Base-by-base conservation (phyloP, 2,113 vertebrate genomes). In the Plecturocebus donacophilus region DNA sequence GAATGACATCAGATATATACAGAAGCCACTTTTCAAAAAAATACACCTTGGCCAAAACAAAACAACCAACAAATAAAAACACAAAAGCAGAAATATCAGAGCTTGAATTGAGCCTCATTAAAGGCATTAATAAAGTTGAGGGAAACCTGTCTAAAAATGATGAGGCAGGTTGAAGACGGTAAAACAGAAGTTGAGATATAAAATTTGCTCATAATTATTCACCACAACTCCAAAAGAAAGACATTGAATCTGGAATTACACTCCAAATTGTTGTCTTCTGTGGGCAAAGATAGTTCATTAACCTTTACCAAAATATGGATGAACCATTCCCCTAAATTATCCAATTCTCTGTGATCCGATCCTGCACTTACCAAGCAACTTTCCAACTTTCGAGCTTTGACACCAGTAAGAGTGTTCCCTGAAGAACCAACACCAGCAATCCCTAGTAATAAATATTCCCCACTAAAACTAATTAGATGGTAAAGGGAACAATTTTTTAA, bases 321-420 rank as follows among this genome's bases (percentile, higher is more conserved):
- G 21, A 92, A 75, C 40, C 23, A 32, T 16, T 84, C 13, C 4
- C 47, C 58, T 87, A 71, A 92, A 87, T 86, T 68, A 88, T 19
- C n/a, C 40, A 47, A 2, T n/a, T 85, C 27, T 25, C 25, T 79
- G 8, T 40, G 14, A 90, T 49, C 25, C 90, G 56, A 95, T 84
- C 79, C 42, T 47, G 10, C 1, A 42, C 10, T 8, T 25, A 93
- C 21, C 27, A 76, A 76, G 47, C 14, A 89, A 90, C 6, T 89
- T 92, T 71, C 75, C 84, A 83, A 85, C 23, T 83, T 94, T 25
- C 94, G 68, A 91, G 52, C 49, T 96, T 27, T 64, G 17, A 54
- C 52, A 38, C 6, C 25, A 1, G 20, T 40, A 71, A 90, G 19
- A 68, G n/a, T 64, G 35, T 54, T 91, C n/a, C 17, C 79, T 85